Evolutionary conservation across 2,888 invertebrate species (phyloP), one percentile per base, ranked within the genome.

Genomic region (Agrotis exclamationis): DNA sequence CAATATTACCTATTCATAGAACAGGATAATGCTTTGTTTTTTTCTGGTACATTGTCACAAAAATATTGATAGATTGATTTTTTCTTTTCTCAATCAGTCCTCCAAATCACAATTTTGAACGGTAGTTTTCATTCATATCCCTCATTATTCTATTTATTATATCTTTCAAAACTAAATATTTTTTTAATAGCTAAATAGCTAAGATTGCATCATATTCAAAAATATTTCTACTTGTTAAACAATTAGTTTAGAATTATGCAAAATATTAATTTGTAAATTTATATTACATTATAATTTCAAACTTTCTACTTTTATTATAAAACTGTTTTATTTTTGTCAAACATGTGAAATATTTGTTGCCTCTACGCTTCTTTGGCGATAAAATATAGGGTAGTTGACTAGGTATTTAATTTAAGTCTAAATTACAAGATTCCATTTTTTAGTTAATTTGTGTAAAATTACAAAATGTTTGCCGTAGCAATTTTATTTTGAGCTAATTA

Each of bases 71-170:
- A 51, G 0, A 39, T 47, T 18, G 20, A 39, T 24, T 65, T 44
- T 54, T 16, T 47, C 24, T 57, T 48, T 48, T 50, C 33, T 11
- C 76, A 45, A 51, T 80, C 74, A 80, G 74, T 76, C 70, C 70
- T 57, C 20, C 7, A 22, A 63, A 70, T 78, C 51, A 57, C 75
- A 84, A 82, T 84, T 79, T 60, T 67, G 20, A 70, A 63, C 3
- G 14, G 45, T 66, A 63, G 6, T 54, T 33, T 62, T 67, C 33
- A 44, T 50, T 64, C 54, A 64, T 50, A 71, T 71, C 56, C 56
- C 6, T 47, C 22, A 53, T 20, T 14, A 74, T 18, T 33, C 33
- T 65, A 70, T 20, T 65, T 64, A 73, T 22, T 22, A 45, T 39
- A 53, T 7, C 66, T 39, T 45, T 51, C 6, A 45, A 24, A 39